Conservation (phyloP, 2,797 vertebrate species). For the Lutjanus campechanus region DNA sequence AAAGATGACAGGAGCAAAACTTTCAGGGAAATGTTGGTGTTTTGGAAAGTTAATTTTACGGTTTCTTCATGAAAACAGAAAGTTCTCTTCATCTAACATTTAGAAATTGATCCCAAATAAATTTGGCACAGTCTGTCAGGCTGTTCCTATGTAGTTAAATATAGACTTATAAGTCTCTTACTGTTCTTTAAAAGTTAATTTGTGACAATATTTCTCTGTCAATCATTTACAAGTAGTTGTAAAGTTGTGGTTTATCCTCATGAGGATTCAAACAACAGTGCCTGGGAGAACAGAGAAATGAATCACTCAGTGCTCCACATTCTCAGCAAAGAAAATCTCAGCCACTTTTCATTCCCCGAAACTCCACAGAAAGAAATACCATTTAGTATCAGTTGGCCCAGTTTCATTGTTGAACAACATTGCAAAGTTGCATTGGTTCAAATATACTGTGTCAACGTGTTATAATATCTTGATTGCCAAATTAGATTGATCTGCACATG, state of each 20-base stretch:
- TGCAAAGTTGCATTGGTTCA: slow-evolving; percentile 1
- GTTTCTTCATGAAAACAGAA: background rate
- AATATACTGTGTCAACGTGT: background rate
- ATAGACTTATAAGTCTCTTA: background rate
- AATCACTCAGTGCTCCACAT: slow-evolving; percentile 3
- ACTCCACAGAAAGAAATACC: background rate
- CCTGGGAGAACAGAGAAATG: slow-evolving; percentile 3
- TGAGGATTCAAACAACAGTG: background rate
- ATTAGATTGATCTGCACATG: too few species aligned
- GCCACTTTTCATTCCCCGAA: background rate
- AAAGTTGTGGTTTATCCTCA: slow-evolving; percentile 14
- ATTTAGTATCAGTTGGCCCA: background rate
- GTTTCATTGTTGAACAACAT: background rate
- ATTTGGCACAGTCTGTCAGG: background rate
- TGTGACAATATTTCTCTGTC: background rate
- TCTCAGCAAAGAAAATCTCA: slow-evolving; percentile 9
- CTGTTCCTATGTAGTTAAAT: slow-evolving; percentile 3
- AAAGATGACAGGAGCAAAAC: slow-evolving; percentile 7
- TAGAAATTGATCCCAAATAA: too few species aligned
- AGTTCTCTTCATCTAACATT: slow-evolving; percentile 11
- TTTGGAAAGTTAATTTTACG: background rate
- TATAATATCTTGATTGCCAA: background rate
- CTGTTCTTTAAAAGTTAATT: background rate
- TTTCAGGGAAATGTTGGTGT: background rate
- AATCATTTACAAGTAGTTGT: background rate